These are phyloP conservation scores for Sinocyclocheilus anshuiensis DNA, from an alignment of 2,113 vertebrate genomes.

Conservation along the genomic window DNA sequence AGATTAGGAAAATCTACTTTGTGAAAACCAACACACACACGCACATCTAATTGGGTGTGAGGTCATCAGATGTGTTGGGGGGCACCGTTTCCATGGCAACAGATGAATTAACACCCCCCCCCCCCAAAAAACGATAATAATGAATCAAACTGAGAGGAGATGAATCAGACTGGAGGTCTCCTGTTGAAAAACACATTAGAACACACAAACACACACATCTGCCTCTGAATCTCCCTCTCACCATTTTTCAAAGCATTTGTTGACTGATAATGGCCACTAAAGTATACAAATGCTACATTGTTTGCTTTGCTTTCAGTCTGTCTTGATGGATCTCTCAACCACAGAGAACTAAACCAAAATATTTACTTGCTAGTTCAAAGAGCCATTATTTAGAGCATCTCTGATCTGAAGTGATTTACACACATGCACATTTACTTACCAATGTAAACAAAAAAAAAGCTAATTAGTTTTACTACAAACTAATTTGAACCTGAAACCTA, in stretches of 20 bases:
- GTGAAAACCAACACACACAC: background rate
- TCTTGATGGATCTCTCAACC: slow-evolving; percentile 57
- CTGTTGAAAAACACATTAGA: background rate
- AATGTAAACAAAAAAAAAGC: background rate
- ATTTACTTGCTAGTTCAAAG: slow-evolving; percentile 31
- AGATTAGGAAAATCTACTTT: slow-evolving; percentile 3
- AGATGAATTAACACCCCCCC: background rate
- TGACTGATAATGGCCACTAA: background rate
- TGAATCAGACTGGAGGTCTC: background rate
- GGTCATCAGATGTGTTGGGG: slow-evolving; percentile 15
- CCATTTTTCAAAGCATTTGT: slow-evolving; percentile 43
- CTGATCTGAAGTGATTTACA: slow-evolving; percentile 47
- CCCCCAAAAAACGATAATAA: slow-evolving; percentile 1
- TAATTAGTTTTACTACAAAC: background rate
- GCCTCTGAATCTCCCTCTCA: slow-evolving; percentile 62
- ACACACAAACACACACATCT: background rate
- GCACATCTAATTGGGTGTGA: background rate
- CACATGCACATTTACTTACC: slow-evolving; percentile 21
- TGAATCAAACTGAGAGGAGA: background rate
- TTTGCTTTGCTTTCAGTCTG: slow-evolving; percentile 54
- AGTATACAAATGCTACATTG: slow-evolving; percentile 54
- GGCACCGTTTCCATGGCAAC: slow-evolving; percentile 39
- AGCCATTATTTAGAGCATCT: slow-evolving; percentile 1
- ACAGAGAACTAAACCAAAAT: slow-evolving; percentile 38
- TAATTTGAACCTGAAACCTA: background rate